Evolutionary conservation across 2,113 vertebrate species (phyloP), one percentile per base, ranked within the genome.

Genomic region (Anarhynchus alexandrinus): DNA sequence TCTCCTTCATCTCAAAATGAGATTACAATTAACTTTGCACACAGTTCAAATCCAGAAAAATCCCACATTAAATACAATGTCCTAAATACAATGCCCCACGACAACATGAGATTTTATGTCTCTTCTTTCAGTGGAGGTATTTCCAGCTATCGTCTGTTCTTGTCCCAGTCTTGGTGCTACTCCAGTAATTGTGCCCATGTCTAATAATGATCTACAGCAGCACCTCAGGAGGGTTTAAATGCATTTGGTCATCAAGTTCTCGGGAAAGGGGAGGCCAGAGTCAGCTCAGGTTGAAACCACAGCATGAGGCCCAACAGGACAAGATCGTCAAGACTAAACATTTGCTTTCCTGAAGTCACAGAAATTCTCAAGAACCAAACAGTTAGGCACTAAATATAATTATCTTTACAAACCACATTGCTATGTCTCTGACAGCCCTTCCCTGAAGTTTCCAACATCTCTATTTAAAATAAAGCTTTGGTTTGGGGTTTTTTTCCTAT

Each of bases 351-450:
- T 97, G 91, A 97, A 98, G 89, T 86, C 92, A 86, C 70, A 98
- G 43, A 96, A 97, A 87, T 78, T 89, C 88, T 96, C 81, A 96
- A 96, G 92, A 98, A 83, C 85, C 87, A 96, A 94, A 90, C 72
- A 97, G 97, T 97, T 96, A 95, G 92, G 88, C 93, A 97, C 92
- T 97, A 98, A 98, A 97, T 96, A 98, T 95, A 98, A 97, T 98
- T 94, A 97, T 96, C 92, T 86, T 93, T 97, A 96, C 93, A 97
- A 97, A 94, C 95, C 96, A 97, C 98, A 98, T 97, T 98, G 91
- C 97, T 98, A 96, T 67, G 94, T 97, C 94, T 89, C 97, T 96
- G 94, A 94, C 90, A 98, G 96, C 49, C 84, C 89, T 97, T 97
- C 86, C 91, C 92, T 96, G 66, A 85, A 91, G 81, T 84, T 97